phyloP scores from a whole-genome alignment of 1,140 invertebrate genomes.

The Drosophila rufa region DNA sequence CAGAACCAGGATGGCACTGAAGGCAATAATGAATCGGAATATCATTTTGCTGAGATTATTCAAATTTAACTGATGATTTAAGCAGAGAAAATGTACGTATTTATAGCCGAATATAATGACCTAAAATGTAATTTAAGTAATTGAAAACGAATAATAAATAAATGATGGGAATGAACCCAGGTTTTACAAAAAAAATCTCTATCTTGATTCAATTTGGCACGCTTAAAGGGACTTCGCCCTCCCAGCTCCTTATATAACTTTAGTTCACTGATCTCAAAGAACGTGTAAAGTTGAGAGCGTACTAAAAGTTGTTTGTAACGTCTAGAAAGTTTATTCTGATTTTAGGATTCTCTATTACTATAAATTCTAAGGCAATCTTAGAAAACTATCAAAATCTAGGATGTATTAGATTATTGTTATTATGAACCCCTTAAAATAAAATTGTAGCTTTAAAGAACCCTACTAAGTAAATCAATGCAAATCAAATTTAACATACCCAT shows the following conservation, averaged over 20 bases:
- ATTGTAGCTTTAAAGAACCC: no score
- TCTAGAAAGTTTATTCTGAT: no score
- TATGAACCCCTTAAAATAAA: no score
- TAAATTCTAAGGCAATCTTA: no score
- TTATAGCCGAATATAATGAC: slow-evolving; percentile 20
- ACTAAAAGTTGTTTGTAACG: no score
- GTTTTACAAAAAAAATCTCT: not conserved
- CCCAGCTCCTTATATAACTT: not conserved
- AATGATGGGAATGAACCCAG: not conserved
- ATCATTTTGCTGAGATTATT: slow-evolving; percentile 21
- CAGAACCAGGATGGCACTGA: slow-evolving; percentile 20
- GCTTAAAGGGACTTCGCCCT: not conserved
- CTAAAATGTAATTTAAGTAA: not conserved
- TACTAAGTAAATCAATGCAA: no score
- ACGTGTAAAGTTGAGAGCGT: not conserved
- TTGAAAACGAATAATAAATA: not conserved
- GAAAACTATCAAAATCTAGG: no score
- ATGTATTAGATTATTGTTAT: no score
- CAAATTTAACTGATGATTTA: slow-evolving; percentile 27
- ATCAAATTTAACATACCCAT: no score
- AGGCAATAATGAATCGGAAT: not conserved
- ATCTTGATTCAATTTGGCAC: not conserved
- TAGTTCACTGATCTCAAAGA: slow-evolving; percentile 5
- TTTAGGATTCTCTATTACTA: no score
- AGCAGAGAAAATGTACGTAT: not conserved